These are phyloP conservation scores for Thaleichthys pacificus DNA, from an alignment of 2,797 vertebrate genomes.

Conservation along the genomic window DNA sequence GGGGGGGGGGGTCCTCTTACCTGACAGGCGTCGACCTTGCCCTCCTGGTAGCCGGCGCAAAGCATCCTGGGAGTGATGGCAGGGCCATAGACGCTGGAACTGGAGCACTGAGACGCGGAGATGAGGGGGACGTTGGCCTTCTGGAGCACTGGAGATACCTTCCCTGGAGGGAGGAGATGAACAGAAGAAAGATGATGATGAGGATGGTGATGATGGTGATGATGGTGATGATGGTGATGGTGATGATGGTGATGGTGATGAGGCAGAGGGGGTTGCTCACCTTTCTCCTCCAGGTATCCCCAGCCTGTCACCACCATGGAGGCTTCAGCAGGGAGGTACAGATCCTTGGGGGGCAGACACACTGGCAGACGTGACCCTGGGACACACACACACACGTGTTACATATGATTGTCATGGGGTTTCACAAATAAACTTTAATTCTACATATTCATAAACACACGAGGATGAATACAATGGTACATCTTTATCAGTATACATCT, in stretches of 20 bases:
- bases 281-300: slow-evolving; percentile 80
- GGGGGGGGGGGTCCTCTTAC: slow-evolving; percentile 58
- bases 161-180: slow-evolving; percentile 48
- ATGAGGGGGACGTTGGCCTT: slow-evolving; percentile 78
- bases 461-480: too few relatives aligned
- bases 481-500: too few relatives aligned
- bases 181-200: not conserved
- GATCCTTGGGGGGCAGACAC: slow-evolving; percentile 83
- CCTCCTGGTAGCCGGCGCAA: slow-evolving; percentile 81
- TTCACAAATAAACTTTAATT: too few relatives aligned
- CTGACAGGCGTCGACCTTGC: slow-evolving; percentile 88
- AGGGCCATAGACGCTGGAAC: slow-evolving; percentile 67
- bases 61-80: slow-evolving; percentile 81
- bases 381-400: not conserved
- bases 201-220: too few relatives aligned
- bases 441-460: too few relatives aligned
- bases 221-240: not conserved
- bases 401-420: not conserved
- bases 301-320: slow-evolving; percentile 81
- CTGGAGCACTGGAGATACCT: slow-evolving; percentile 75
- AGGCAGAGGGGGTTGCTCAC: slow-evolving; percentile 42
- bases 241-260: not conserved
- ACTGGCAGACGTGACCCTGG: slow-evolving; percentile 76
- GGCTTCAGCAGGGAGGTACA: slow-evolving; percentile 56
- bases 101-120: slow-evolving; percentile 69